Conservation (phyloP, 2,113 vertebrate genomes). For the Plecotus auritus region DNA sequence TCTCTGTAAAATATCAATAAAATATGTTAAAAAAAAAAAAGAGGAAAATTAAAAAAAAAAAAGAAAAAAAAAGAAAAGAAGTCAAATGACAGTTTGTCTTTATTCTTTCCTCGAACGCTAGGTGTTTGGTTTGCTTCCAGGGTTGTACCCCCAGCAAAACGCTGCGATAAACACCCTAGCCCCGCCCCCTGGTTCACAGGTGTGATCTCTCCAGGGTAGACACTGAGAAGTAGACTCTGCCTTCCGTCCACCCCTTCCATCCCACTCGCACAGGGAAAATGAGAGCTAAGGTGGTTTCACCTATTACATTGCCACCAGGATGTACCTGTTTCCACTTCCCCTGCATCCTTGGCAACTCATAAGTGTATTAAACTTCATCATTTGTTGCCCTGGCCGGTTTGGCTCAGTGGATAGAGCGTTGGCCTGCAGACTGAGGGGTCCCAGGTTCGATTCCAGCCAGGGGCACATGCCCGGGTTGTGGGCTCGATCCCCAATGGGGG, state of each 20-base stretch:
- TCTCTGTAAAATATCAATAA: not conserved
- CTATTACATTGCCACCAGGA: not conserved
- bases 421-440: too few species aligned
- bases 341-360: not conserved
- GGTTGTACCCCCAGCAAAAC: not conserved
- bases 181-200: not conserved
- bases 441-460: too few species aligned
- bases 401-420: too few species aligned
- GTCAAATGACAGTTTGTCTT: not conserved
- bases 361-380: not conserved
- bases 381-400: too few species aligned
- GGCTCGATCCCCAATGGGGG: too few species aligned
- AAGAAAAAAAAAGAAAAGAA: too few species aligned
- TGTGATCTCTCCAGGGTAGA: not conserved
- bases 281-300: not conserved
- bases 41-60: too few species aligned
- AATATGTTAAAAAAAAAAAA: too few species aligned
- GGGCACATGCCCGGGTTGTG: too few species aligned
- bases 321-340: not conserved
- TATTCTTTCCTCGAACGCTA: not conserved
- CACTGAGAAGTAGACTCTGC: not conserved
- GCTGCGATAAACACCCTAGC: not conserved
- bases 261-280: not conserved
- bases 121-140: not conserved
- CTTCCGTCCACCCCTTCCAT: not conserved